Conservation (phyloP, 2,113 vertebrate genomes). For the Pipra filicauda region DNA sequence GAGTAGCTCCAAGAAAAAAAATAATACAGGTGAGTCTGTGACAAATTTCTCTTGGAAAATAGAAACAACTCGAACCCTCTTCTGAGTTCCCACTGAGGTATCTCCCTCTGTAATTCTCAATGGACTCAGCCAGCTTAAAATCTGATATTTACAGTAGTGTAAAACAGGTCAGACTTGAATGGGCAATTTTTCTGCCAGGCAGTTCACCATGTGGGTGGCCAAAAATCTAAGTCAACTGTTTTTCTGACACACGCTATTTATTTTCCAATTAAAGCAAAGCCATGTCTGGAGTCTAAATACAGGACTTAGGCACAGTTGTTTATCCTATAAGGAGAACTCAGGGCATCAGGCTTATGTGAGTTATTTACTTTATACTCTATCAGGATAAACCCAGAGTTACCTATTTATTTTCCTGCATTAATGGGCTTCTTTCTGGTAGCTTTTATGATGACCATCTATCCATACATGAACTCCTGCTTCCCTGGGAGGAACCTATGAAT, state of each 20-base stretch:
- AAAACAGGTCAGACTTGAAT: conserved; percentile 27
- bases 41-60: not conserved
- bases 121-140: not conserved
- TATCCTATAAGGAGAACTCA: conserved; percentile 25
- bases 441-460: not conserved
- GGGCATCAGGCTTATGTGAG: conserved; percentile 11
- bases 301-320: conserved; percentile 28
- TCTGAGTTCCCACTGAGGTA: not conserved
- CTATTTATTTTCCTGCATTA: conserved; percentile 37
- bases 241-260: conserved; percentile 53
- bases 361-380: conserved; percentile 29
- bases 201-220: conserved; percentile 44
- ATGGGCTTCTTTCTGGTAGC: not conserved
- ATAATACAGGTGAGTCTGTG: not conserved
- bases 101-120: not conserved
- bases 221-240: not conserved
- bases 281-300: conserved; percentile 19
- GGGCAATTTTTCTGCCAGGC: conserved; percentile 3
- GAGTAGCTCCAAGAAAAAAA: not conserved
- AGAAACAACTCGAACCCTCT: not conserved
- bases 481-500: not conserved
- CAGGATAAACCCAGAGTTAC: conserved; percentile 18
- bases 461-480: not conserved
- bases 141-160: not conserved
- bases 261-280: conserved; percentile 54